phyloP scores from a whole-genome alignment of 1,140 invertebrate species.

The Cydia pomonella region DNA sequence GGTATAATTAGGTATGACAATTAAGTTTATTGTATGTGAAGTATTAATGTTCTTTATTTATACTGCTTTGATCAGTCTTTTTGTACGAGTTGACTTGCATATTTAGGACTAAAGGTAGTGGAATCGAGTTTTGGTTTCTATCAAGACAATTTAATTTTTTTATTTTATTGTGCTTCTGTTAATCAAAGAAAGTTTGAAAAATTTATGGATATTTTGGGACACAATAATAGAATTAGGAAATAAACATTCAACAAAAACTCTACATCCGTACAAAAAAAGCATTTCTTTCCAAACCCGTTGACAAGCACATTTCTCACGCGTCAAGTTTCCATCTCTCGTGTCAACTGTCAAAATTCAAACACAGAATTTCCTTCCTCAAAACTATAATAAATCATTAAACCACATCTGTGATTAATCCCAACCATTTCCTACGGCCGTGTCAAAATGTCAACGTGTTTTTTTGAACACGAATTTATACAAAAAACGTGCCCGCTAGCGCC shows the following conservation, averaged over 20 bases:
- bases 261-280: background rate
- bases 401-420: constrained; percentile 14
- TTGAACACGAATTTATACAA: constrained; percentile 26
- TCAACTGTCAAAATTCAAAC: constrained; percentile 1
- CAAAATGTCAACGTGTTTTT: constrained; percentile 20
- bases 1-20: constrained; percentile 15
- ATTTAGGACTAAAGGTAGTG: too few species aligned
- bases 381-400: constrained; percentile 9
- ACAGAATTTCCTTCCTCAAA: constrained; percentile 6
- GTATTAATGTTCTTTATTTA: background rate
- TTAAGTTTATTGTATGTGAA: constrained; percentile 3
- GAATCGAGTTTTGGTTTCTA: too few species aligned
- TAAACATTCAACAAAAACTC: too few species aligned
- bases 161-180: background rate
- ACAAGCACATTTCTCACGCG: background rate
- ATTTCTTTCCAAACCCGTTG: background rate
- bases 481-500: constrained; percentile 22
- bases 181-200: too few species aligned
- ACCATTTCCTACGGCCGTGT: constrained; percentile 3
- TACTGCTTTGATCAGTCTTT: background rate
- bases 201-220: too few species aligned
- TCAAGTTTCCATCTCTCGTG: background rate
- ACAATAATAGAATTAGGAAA: too few species aligned
- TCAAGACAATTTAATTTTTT: background rate
- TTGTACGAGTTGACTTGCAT: too few species aligned